A percentile compares a stretch with the other conserved stretches of the same genome.
phyloP scores from a whole-genome alignment of 2,797 vertebrate genomes.

The Channa striata region DNA sequence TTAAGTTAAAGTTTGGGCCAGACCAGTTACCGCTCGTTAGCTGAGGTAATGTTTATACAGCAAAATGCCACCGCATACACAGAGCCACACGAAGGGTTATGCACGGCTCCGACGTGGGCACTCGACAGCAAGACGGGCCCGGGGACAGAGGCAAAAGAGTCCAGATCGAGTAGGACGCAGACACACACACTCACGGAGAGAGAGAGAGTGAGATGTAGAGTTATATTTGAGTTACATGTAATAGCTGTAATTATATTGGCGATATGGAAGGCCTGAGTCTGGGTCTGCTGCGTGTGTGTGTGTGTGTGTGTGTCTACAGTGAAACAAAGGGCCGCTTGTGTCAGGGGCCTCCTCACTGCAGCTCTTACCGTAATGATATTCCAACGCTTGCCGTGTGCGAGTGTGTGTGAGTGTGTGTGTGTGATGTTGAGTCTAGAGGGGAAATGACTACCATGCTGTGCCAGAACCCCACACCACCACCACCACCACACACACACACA shows the following conservation, averaged over 20 bases:
- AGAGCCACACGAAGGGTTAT: slow-evolving; percentile 49
- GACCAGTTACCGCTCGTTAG: slow-evolving; percentile 85
- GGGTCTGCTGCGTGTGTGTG: slow-evolving; percentile 54
- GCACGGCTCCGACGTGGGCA: slow-evolving; percentile 60
- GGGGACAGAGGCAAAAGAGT: slow-evolving; percentile 32
- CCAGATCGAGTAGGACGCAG: slow-evolving; percentile 27
- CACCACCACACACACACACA: slow-evolving; percentile 46
- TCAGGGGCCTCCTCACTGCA: slow-evolving; percentile 78
- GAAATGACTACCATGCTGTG: slow-evolving; percentile 79
- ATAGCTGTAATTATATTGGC: slow-evolving; percentile 84
- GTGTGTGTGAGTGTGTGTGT: slow-evolving; percentile 62
- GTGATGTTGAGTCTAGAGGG: slow-evolving; percentile 83
- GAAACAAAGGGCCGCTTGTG: slow-evolving; percentile 83
- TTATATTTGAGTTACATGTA: slow-evolving; percentile 84
- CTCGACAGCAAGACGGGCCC: slow-evolving; percentile 51
- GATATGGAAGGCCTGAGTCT: slow-evolving; percentile 81
- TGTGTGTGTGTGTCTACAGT: slow-evolving; percentile 62
- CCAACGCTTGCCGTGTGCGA: slow-evolving; percentile 68
- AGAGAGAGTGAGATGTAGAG: slow-evolving; percentile 70
- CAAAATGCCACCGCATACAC: slow-evolving; percentile 80
- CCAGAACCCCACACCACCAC: slow-evolving; percentile 59
- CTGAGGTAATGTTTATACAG: slow-evolving; percentile 90
- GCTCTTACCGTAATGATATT: slow-evolving; percentile 85
- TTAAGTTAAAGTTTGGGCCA: slow-evolving; percentile 72
- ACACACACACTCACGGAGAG: slow-evolving; percentile 22